These are phyloP conservation scores for Myiotriccus ornatus DNA, from an alignment of 2,797 vertebrate genomes.

Conservation along the genomic window DNA sequence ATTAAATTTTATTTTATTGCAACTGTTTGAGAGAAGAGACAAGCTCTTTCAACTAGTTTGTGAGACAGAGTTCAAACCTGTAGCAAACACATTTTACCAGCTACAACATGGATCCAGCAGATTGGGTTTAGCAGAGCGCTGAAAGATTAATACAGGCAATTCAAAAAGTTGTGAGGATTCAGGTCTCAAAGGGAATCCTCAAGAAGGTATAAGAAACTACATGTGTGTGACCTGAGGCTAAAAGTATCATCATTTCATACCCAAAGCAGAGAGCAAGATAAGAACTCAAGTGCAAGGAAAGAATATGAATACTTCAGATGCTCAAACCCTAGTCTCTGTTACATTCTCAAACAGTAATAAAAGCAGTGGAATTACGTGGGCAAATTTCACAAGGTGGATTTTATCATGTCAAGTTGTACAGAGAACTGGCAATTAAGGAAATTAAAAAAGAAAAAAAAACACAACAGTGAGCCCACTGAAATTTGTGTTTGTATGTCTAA, in stretches of 20 bases:
- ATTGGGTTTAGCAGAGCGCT: not conserved
- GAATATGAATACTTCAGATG: not conserved
- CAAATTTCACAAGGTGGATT: not conserved
- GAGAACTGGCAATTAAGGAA: not conserved
- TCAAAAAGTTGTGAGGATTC: not conserved
- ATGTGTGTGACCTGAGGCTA: not conserved
- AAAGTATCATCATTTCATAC: not conserved
- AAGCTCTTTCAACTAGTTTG: not conserved
- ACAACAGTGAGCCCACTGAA: not conserved
- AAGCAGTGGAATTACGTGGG: not conserved
- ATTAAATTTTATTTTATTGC: not conserved
- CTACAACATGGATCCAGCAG: not conserved
- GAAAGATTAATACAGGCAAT: constrained; percentile 27
- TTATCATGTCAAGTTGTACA: not conserved
- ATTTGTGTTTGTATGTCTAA: not conserved
- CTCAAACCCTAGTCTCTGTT: not conserved
- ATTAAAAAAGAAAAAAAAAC: not conserved
- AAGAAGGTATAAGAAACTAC: not conserved
- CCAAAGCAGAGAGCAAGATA: not conserved
- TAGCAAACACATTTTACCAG: not conserved
- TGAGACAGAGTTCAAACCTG: not conserved
- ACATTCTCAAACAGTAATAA: not conserved
- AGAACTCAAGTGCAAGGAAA: not conserved
- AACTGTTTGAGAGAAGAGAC: not conserved
- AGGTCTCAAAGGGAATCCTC: not conserved